Base-by-base conservation (phyloP, 2,113 vertebrate genomes). In the Gopherus flavomarginatus region DNA sequence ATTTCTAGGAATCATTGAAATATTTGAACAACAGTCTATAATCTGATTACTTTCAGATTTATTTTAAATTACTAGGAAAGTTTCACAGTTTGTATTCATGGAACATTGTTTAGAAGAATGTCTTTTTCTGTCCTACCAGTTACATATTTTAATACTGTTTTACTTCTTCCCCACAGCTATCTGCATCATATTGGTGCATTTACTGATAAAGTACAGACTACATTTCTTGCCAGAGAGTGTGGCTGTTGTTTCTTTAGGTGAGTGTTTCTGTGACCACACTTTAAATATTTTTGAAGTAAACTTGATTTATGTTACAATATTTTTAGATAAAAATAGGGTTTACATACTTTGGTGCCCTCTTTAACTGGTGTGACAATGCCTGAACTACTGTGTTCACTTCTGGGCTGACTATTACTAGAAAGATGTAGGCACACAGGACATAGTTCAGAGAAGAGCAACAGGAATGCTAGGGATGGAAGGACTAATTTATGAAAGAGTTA, bases 111-210 rank as follows among this genome's bases (percentile, higher is more conserved):
- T 89, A 9, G 53, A 92, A 81, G 52, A 31, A 0, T 78, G 27
- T 90, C 86, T 91, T 83, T 54, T 56, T 91, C 0, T 81, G 24
- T 59, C 59, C 11, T 50, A 27, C 9, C 31, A 72, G 38, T 56
- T 44, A 50, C 12, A 11, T 19, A 9, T 96, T 69, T 81, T 90
- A 92, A 95, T 91, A 14, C 1, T 90, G 72, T 91, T 93, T 88
- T 89, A 86, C 93, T 90, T 11, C 10, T 31, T 38, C 69, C 89
- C 69, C 88, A 80, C 97, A 99, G 99, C 99, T 97, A 99, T 99
- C 97, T 99, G 99, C 98, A 99, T 99, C 98, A 99, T 99, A 98
- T 98, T 99, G 99, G 99, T 99, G 98, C 99, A 99, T 97, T 98
- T 99, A 97, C 98, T 99, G 95, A 99, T 99, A 97, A 99, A 99